A percentile compares a stretch with the other conserved stretches of the same genome.
Conservation (phyloP, 2,113 vertebrate species). For the Salvator merianae region DNA sequence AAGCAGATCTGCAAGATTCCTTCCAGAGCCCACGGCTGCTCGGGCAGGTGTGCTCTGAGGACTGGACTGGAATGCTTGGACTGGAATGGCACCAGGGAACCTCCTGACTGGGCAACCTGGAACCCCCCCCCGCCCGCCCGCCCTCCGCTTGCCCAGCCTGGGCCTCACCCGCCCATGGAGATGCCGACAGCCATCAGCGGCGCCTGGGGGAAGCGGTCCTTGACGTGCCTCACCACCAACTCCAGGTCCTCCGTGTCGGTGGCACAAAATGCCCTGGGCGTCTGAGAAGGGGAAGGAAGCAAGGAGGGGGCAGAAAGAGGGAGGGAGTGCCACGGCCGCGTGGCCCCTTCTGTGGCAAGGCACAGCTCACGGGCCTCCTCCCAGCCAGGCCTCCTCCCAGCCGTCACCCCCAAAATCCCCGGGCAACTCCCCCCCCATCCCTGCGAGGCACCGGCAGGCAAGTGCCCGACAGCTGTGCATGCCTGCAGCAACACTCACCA, state of each 20-base stretch:
- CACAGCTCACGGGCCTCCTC: neutral
- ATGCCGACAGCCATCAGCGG: constrained; percentile 81
- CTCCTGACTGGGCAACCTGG: neutral
- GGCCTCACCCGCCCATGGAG: constrained; percentile 85
- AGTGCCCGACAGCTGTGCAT: fast-evolving
- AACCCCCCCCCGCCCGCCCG: neutral
- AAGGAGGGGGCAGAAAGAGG: too few species aligned
- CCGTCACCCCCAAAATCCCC: neutral
- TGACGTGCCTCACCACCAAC: constrained; percentile 76
- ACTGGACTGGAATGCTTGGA: too few species aligned
- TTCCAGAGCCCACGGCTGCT: too few species aligned
- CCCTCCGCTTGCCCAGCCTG: neutral
- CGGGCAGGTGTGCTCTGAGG: too few species aligned
- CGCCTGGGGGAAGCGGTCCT: constrained; percentile 62
- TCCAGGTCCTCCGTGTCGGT: constrained; percentile 81
- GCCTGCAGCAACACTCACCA: constrained; percentile 69
- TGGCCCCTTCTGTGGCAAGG: too few species aligned
- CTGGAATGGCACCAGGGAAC: neutral
- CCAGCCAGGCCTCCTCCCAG: too few species aligned
- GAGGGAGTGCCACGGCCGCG: neutral
- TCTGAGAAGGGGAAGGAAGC: constrained; percentile 52
- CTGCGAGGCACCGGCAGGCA: neutral
- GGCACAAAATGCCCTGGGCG: constrained; percentile 79
- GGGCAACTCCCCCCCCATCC: neutral
- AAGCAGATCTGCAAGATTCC: too few species aligned